phyloP scores from a whole-genome alignment of 2,888 invertebrate genomes.

The Drosophila paracracens region DNA sequence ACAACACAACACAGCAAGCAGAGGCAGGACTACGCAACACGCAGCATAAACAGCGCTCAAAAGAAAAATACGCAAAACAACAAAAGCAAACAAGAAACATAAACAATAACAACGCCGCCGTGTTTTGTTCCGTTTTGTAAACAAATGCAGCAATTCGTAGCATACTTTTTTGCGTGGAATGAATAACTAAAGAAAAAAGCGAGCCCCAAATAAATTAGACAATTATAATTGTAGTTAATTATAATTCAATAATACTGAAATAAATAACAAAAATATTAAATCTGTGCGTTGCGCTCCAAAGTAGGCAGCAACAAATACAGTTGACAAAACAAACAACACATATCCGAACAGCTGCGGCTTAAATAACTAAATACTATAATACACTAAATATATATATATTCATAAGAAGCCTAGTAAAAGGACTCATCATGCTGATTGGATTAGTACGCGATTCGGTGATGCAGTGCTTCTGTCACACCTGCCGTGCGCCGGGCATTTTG shows the following conservation, averaged over 20 bases:
- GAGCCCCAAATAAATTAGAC: conserved; percentile 14
- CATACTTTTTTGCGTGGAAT: conserved; percentile 35
- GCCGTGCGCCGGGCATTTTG: conserved; percentile 91
- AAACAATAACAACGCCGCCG: conserved; percentile 21
- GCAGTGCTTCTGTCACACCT: conserved; percentile 97
- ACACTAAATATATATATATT: background rate
- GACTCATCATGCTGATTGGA: conserved; percentile 91
- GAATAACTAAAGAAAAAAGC: background rate
- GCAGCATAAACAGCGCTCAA: conserved; percentile 25
- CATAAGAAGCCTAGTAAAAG: conserved; percentile 1
- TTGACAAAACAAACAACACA: conserved; percentile 36
- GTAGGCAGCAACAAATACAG: conserved; percentile 13
- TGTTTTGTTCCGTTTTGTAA: conserved; percentile 35
- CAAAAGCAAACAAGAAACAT: background rate
- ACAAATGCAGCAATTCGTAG: conserved; percentile 38
- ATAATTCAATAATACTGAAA: background rate
- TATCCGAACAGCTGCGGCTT: conserved; percentile 44
- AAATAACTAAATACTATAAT: conserved; percentile 9
- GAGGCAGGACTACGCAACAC: conserved; percentile 25
- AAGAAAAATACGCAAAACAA: conserved; percentile 29
- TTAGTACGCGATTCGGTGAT: conserved; percentile 95
- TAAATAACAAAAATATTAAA: conserved; percentile 6
- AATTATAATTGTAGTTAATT: conserved; percentile 21
- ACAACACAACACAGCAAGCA: conserved; percentile 12
- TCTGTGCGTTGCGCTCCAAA: conserved; percentile 35